Evolutionary conservation across 2,888 invertebrate genomes (phyloP).

Genomic region (Aphidoletes aphidimyza): DNA sequence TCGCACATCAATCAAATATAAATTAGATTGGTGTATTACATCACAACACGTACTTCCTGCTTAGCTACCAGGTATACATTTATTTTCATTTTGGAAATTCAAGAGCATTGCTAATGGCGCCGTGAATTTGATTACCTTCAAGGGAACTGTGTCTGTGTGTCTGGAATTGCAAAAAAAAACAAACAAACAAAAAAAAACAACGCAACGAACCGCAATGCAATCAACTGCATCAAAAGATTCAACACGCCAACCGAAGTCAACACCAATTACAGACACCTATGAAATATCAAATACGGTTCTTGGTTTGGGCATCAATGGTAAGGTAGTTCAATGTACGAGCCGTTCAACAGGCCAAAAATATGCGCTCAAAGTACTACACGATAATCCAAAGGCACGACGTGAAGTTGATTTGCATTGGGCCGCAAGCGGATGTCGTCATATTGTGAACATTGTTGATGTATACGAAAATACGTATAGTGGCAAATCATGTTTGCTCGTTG

Average conservation of each 20-base stretch:
- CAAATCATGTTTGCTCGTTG: constrained; percentile 90
- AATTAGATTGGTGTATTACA: too few species aligned
- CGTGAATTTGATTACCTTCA: too few species aligned
- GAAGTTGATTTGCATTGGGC: constrained; percentile 97
- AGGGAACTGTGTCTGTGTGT: too few species aligned
- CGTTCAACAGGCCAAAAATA: constrained; percentile 81
- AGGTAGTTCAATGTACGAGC: constrained; percentile 94
- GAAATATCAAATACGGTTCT: constrained; percentile 92
- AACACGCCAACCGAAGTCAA: constrained; percentile 72
- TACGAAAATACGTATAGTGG: constrained; percentile 96
- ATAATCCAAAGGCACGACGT: constrained; percentile 90
- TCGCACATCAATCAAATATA: too few species aligned
- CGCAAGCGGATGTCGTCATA: constrained; percentile 89
- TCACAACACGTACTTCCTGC: too few species aligned
- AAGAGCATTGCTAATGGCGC: too few species aligned
- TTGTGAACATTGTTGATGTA: constrained; percentile 90
- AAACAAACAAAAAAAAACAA: too few species aligned
- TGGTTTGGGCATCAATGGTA: constrained; percentile 97
- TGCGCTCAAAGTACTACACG: constrained; percentile 93
- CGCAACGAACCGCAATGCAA: constrained; percentile 20
- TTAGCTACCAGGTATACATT: too few species aligned
- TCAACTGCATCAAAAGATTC: not conserved
- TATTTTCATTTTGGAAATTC: too few species aligned
- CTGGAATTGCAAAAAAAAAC: too few species aligned
- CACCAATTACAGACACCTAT: constrained; percentile 89